Evolutionary conservation across 2,888 invertebrate species (phyloP).

Genomic region (Caenorhabditis sp.): DNA sequence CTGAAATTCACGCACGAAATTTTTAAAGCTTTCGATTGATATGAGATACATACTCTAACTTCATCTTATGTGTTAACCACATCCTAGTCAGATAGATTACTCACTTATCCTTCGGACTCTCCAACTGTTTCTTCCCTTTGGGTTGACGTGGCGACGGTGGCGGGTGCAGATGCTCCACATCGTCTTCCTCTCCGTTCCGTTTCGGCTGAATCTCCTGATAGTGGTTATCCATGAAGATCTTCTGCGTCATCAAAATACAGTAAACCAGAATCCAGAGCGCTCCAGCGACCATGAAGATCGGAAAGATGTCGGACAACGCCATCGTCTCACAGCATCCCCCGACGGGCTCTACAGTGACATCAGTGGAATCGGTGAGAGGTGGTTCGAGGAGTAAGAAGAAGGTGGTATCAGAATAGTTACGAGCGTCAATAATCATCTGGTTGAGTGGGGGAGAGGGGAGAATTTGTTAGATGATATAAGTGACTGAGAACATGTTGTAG

Average conservation of each 20-base stretch:
- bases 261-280: conserved; percentile 65
- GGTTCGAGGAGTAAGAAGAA: neutral
- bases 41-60: too few relatives aligned
- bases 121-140: neutral
- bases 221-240: conserved; percentile 58
- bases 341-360: conserved; percentile 23
- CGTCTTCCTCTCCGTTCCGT: conserved; percentile 41
- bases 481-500: conserved; percentile 54
- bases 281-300: conserved; percentile 61
- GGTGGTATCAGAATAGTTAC: conserved; percentile 18
- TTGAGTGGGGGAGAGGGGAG: neutral
- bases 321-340: conserved; percentile 43
- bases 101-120: conserved; percentile 26
- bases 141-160: conserved; percentile 4
- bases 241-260: conserved; percentile 67
- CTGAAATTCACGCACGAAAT: too few relatives aligned
- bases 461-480: conserved; percentile 27
- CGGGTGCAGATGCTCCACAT: conserved; percentile 23
- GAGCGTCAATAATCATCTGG: conserved; percentile 12
- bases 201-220: conserved; percentile 62
- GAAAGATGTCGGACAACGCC: conserved; percentile 63
- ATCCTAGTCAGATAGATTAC: too few relatives aligned
- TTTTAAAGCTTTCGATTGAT: too few relatives aligned
- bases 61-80: too few relatives aligned
- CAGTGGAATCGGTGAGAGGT: neutral